A percentile compares a stretch with the other conserved stretches of the same genome.
Evolutionary conservation across 2,797 vertebrate genomes (phyloP).

Genomic region (Pelodytes ibericus): DNA sequence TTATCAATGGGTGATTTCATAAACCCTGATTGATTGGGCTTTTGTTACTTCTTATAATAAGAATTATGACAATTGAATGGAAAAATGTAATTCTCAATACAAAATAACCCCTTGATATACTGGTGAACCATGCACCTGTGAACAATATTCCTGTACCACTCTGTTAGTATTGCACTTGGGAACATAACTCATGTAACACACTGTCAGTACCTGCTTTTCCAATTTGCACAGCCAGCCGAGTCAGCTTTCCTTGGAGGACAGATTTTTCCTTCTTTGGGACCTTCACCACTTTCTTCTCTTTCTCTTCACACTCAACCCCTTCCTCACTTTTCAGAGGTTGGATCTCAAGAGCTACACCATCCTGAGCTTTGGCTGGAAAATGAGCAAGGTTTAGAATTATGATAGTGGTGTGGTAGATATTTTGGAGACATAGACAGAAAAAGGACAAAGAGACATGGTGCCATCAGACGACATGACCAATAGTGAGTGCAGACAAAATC

Average conservation of each 20-base stretch:
- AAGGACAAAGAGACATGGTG: slow-evolving; percentile 9
- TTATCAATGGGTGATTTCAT: too few relatives aligned
- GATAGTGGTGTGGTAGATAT: neutral
- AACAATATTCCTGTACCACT: too few relatives aligned
- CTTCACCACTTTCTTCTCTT: slow-evolving; percentile 86
- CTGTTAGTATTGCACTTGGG: too few relatives aligned
- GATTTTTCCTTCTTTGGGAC: slow-evolving; percentile 97
- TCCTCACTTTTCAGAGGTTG: slow-evolving; percentile 97
- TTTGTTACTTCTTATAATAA: too few relatives aligned
- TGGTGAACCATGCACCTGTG: too few relatives aligned
- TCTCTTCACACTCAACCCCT: slow-evolving; percentile 85
- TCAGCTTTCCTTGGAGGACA: slow-evolving; percentile 96
- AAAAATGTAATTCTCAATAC: too few relatives aligned
- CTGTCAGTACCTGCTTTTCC: slow-evolving; percentile 97
- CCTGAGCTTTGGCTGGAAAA: slow-evolving; percentile 90
- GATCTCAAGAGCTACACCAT: slow-evolving; percentile 94
- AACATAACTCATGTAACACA: too few relatives aligned
- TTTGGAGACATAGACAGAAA: slow-evolving; percentile 9
- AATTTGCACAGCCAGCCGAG: slow-evolving; percentile 90
- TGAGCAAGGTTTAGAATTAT: neutral
- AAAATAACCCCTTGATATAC: too few relatives aligned
- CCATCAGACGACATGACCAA: slow-evolving; percentile 29
- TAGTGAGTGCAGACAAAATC: slow-evolving; percentile 9
- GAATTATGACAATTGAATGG: too few relatives aligned
- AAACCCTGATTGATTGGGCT: too few relatives aligned